Percentiles rank a stretch among this genome's conserved stretches.
Conservation (phyloP, 2,888 invertebrate species). For the Liopterus haemorrhoidalis region DNA sequence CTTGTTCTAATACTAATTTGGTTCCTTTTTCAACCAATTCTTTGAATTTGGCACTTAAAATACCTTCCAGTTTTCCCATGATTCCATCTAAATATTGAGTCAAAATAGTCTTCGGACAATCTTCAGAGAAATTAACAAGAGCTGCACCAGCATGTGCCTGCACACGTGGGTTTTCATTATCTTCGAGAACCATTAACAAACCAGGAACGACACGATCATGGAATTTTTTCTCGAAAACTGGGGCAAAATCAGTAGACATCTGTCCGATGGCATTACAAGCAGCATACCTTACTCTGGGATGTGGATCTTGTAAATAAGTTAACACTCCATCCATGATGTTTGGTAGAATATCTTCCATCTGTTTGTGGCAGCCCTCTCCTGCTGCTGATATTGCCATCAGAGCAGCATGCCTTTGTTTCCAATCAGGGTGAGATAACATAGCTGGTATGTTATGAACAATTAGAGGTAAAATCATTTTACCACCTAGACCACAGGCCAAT, state of each 20-base stretch:
- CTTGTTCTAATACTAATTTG: slow-evolving; percentile 94
- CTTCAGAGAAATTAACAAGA: slow-evolving; percentile 98
- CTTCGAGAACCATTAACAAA: slow-evolving; percentile 80
- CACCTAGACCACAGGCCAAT: slow-evolving; percentile 87
- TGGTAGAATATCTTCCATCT: slow-evolving; percentile 93
- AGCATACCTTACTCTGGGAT: slow-evolving; percentile 90
- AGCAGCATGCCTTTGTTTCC: slow-evolving; percentile 92
- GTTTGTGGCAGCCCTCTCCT: slow-evolving; percentile 97
- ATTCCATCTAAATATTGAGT: slow-evolving; percentile 85
- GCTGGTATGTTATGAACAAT: slow-evolving; percentile 74
- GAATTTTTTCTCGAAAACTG: slow-evolving; percentile 94
- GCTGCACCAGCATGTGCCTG: slow-evolving; percentile 90
- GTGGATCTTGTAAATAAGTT: slow-evolving; percentile 52
- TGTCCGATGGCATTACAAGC: slow-evolving; percentile 98
- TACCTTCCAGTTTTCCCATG: slow-evolving; percentile 83
- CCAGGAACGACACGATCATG: slow-evolving; percentile 93
- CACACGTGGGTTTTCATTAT: slow-evolving; percentile 87
- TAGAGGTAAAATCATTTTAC: slow-evolving; percentile 80
- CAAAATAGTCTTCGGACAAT: slow-evolving; percentile 92
- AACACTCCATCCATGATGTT: slow-evolving; percentile 84
- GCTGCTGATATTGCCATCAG: slow-evolving; percentile 98
- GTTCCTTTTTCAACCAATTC: slow-evolving; percentile 91
- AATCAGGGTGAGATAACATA: slow-evolving; percentile 78
- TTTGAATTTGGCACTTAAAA: slow-evolving; percentile 87
- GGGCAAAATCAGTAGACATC: slow-evolving; percentile 98